These are phyloP conservation scores for Lates calcarifer DNA, from an alignment of 2,113 vertebrate species.

Conservation along the genomic window DNA sequence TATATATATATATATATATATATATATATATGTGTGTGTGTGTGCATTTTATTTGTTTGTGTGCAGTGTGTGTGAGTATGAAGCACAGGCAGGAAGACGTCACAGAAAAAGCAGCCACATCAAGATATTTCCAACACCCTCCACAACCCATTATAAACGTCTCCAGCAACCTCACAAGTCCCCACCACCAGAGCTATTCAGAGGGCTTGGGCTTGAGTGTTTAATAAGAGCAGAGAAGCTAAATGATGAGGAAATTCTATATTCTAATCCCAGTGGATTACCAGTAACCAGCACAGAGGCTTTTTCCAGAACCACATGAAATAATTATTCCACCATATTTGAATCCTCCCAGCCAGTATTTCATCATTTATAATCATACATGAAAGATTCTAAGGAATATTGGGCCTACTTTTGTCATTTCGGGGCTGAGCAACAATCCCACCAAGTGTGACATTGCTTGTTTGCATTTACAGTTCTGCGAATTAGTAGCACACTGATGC, in stretches of 20 bases:
- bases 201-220: no score
- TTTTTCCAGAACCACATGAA: constrained; percentile 31
- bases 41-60: background rate
- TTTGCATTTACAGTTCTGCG: constrained; percentile 17
- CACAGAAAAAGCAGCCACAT: constrained; percentile 36
- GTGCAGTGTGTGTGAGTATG: background rate
- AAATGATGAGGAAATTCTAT: constrained; percentile 49
- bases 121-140: constrained; percentile 45
- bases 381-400: background rate
- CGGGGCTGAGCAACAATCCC: background rate
- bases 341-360: constrained; percentile 18
- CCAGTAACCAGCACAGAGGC: background rate
- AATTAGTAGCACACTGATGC: background rate
- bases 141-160: constrained; percentile 39
- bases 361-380: constrained; percentile 24
- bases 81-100: background rate
- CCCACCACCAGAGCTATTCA: constrained; percentile 15
- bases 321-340: constrained; percentile 26
- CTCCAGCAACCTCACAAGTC: constrained; percentile 27
- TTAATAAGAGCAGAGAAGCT: no score
- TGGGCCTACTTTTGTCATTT: background rate
- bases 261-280: constrained; percentile 36
- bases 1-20: background rate
- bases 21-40: background rate
- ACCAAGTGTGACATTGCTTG: background rate